A percentile compares a stretch with the other conserved stretches of the same genome.
phyloP scores from a whole-genome alignment of 2,888 invertebrate species.

The Pyrgus malvae region DNA sequence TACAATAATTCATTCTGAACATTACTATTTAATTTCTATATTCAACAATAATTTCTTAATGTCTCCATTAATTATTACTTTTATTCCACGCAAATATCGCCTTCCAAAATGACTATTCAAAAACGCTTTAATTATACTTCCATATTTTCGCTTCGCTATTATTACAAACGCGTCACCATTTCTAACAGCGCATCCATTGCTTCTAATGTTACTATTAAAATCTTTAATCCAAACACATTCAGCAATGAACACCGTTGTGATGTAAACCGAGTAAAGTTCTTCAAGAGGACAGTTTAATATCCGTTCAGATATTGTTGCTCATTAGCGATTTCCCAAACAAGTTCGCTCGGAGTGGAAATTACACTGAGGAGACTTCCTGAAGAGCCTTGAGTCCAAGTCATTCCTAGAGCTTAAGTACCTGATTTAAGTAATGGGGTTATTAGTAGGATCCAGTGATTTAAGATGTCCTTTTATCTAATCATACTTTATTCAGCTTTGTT shows the following conservation, averaged over 20 bases:
- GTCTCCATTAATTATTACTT: too few species aligned
- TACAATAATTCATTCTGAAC: too few species aligned
- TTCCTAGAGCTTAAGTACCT: too few species aligned
- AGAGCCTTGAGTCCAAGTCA: conserved; percentile 2
- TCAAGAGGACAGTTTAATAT: conserved; percentile 41
- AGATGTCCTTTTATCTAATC: too few species aligned
- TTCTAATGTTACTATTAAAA: neutral
- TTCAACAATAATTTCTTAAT: too few species aligned
- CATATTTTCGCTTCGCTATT: neutral
- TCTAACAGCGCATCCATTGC: conserved; percentile 7
- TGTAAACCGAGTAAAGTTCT: neutral
- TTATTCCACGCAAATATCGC: too few species aligned
- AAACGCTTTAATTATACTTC: neutral
- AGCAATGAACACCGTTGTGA: conserved; percentile 15
- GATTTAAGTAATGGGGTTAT: too few species aligned
- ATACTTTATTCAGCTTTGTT: too few species aligned
- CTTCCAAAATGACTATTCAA: too few species aligned
- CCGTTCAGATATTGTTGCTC: conserved; percentile 43
- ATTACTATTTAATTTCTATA: too few species aligned
- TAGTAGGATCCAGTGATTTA: too few species aligned
- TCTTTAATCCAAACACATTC: neutral
- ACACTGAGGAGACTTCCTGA: conserved; percentile 27
- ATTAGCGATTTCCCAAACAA: conserved; percentile 45
- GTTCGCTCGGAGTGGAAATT: conserved; percentile 41
- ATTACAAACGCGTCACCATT: neutral